phyloP scores from a whole-genome alignment of 2,888 invertebrate genomes.

The Celastrina argiolus region DNA sequence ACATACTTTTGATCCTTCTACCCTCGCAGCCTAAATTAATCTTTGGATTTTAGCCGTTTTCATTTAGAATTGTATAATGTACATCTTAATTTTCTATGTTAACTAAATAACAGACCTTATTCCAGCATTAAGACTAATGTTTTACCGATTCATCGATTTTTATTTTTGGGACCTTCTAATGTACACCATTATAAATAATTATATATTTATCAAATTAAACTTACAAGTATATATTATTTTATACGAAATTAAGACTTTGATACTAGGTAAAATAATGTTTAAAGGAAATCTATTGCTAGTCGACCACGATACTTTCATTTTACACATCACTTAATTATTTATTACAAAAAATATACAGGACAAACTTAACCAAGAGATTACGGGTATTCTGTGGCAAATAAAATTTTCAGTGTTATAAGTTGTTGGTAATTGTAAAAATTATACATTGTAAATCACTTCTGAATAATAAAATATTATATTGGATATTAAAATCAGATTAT shows the following conservation, averaged over 20 bases:
- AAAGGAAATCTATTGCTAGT: conserved; percentile 13
- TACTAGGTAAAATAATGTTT: neutral
- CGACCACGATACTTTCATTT: conserved; percentile 16
- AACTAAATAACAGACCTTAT: neutral
- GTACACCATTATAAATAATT: no score
- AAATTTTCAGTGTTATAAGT: neutral
- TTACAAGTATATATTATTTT: neutral
- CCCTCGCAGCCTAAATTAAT: conserved; percentile 58
- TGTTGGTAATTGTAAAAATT: neutral
- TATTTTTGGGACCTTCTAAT: neutral
- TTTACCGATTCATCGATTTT: neutral
- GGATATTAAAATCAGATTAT: no score
- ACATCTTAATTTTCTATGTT: conserved; percentile 24
- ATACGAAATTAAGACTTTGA: neutral
- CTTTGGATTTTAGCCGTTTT: conserved; percentile 38
- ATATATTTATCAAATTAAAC: no score
- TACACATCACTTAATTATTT: conserved; percentile 9
- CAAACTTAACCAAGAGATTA: neutral
- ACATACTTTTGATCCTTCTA: conserved; percentile 67
- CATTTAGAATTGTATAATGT: conserved; percentile 27
- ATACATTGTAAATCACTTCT: no score
- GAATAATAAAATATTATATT: no score
- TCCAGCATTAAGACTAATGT: neutral
- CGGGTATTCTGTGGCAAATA: neutral
- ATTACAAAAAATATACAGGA: conserved; percentile 10